Base-by-base conservation (phyloP, 2,113 vertebrate species). In the Saccopteryx bilineata region DNA sequence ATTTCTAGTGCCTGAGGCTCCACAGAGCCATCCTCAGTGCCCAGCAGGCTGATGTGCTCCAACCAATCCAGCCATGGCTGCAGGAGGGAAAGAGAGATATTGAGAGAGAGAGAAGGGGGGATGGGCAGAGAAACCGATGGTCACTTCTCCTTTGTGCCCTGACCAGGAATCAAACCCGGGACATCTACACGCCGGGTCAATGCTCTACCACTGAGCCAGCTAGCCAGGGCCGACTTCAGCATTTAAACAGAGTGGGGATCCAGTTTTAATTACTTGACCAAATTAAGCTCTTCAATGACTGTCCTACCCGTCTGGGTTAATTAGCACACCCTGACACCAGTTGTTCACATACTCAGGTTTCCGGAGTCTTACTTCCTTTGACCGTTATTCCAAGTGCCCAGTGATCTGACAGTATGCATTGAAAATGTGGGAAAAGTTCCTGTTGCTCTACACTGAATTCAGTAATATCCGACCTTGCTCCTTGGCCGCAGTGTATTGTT, bases 381-480 rank as follows among this genome's bases (percentile, higher is more conserved):
- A 96, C 90, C 85, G 96, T 94, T 95, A 60, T 81, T 94, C 84
- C 85, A 56, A 69, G 69, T 19, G 2, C 56, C 75, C 52, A 14
- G 78, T 74, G 84, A 91, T 60, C 17, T 10, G 90, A 90, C 61
- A 61, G 21, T 82, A 19, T 11, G 66, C 61, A 54, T 84, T 79
- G 68, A 65, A 76, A 87, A 84, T 69, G 60, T 91, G 76, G 61
- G 54, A 91, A 91, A 91, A 84, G 65, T 3, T 21, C 87, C 56
- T n/a, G 56, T 65, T 84, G 66, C 23, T 96, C 90, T 90, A 65
- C 50, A n/a, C 87, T 31, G 56, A 84, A 54, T 76, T 95, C 83
- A 33, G 3, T 92, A n/a, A 87, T 91, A 54, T 46, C 83, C 90
- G 96, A 96, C 97, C 96, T 97, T 97, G 96, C 83, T 94, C 50